A percentile compares a stretch with the other conserved stretches of the same genome.
phyloP scores from a whole-genome alignment of 2,797 vertebrate species.

The Coluber constrictor region DNA sequence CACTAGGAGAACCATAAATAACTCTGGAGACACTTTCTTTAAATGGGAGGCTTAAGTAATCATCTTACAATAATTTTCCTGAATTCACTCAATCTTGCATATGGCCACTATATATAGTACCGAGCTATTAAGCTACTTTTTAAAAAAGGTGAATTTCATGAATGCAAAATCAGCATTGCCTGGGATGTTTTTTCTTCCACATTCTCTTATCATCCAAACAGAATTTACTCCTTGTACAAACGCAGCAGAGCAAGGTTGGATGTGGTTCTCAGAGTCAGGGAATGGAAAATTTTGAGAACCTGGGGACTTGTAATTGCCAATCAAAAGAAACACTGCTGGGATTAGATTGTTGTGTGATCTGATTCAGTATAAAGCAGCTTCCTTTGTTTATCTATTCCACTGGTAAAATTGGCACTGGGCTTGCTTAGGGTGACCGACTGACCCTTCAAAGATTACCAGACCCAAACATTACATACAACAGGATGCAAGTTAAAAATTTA shows the following conservation, averaged over 20 bases:
- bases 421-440: background rate
- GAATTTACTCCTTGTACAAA: background rate
- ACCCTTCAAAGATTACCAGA: background rate
- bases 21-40: background rate
- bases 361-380: background rate
- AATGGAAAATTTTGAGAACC: background rate
- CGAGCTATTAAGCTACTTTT: background rate
- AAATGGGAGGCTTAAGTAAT: background rate
- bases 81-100: background rate
- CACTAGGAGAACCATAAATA: background rate
- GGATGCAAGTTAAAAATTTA: background rate
- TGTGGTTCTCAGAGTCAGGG: background rate
- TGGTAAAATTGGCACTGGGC: background rate
- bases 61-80: background rate
- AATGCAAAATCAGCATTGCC: background rate
- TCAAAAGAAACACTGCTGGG: background rate
- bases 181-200: background rate
- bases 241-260: background rate
- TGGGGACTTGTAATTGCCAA: background rate
- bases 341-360: too few relatives aligned
- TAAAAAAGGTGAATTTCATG: background rate
- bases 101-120: background rate
- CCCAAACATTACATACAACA: background rate
- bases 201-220: background rate
- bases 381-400: background rate